phyloP scores from a whole-genome alignment of 2,888 invertebrate species.

The Dexiosoma caninum region DNA sequence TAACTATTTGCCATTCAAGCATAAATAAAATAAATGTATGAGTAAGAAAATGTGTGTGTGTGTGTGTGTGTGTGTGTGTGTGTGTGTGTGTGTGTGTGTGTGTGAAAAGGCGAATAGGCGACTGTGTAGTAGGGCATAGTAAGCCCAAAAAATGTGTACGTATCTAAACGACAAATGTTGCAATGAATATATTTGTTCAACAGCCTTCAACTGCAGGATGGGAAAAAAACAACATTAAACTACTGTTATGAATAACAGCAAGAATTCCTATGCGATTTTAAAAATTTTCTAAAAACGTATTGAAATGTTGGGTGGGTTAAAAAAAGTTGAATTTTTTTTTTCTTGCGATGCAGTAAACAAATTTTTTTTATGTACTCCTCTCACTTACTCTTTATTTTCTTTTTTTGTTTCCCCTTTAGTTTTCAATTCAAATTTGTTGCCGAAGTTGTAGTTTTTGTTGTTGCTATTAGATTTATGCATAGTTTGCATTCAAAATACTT shows the following conservation, averaged over 20 bases:
- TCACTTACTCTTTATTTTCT: conserved; percentile 63
- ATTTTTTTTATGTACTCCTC: conserved; percentile 41
- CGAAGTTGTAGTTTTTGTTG: conserved; percentile 21
- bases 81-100: no score
- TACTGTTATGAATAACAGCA: conserved; percentile 20
- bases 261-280: neutral
- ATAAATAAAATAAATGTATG: conserved; percentile 68
- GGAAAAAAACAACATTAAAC: conserved; percentile 50
- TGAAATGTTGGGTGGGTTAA: neutral
- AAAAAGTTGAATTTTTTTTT: conserved; percentile 17
- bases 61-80: no score
- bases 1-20: conserved; percentile 76
- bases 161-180: conserved; percentile 71
- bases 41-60: conserved; percentile 5
- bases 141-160: neutral
- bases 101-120: conserved; percentile 10
- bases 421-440: conserved; percentile 44
- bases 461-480: conserved; percentile 65
- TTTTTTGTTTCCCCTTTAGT: neutral
- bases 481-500: conserved; percentile 67
- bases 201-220: conserved; percentile 53
- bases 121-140: neutral
- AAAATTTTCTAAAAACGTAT: neutral
- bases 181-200: conserved; percentile 75
- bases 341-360: conserved; percentile 21